Base-by-base conservation (phyloP, 2,888 invertebrate genomes). In the Eupithecia vulgata region DNA sequence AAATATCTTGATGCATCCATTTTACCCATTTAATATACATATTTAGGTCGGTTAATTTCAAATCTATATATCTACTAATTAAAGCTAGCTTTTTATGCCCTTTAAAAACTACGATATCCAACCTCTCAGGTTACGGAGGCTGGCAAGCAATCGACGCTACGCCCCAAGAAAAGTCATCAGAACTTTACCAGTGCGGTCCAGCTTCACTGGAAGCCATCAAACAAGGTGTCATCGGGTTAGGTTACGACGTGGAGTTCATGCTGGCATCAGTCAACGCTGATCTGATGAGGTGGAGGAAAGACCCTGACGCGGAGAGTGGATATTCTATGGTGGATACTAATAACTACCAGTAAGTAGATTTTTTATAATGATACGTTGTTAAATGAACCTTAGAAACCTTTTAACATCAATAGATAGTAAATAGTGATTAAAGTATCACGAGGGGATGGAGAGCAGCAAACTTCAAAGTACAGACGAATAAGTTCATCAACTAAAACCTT, bases 91-190 rank as follows among this genome's bases (percentile, higher is more conserved):
- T 30, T 30, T 30, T 30, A 30, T 30, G 30, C 30, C 30, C 30
- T 30, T 30, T 30, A 30, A 13, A 59, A 6, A 15, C 25, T 5
- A 25, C 12, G n/a, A 21, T 25, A 64, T 64, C 0, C 21, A 35
- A 10, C n/a, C 13, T 10, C 25, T 8, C 40, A 95, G 96, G 97
- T 15, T 97, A 97, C 85, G 97, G 97, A 0, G 98, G 98, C n/a
- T 98, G 98, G 98, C 98, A 98, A 91, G 97, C 97, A 0, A 95
- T 98, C 65, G 98, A 98, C 85, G 96, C 97, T 0, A 98, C 98
- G 0, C 98, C 98, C 0, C 98, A 98, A 87, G 97, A 98, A 88
- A 95, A 95, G 0, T 97, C 97, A 6, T 95, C 96, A 52, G 96
- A 96, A 0, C 84, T 96, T 75, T 97, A 95, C 89, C 97, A 97